Conservation (phyloP, 2,888 invertebrate genomes). For the Tipula vernalis region DNA sequence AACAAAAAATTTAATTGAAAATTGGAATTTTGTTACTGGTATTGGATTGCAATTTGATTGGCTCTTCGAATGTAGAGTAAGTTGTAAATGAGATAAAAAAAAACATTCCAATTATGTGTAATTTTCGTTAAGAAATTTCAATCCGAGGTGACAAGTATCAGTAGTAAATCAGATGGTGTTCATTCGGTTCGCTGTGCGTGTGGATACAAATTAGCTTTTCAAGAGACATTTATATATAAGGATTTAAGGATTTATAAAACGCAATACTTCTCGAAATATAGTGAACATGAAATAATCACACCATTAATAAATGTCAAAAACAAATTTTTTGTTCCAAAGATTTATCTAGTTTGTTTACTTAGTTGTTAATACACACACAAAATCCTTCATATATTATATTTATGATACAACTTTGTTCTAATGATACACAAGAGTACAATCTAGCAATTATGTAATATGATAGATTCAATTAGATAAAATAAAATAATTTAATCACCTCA, state of each 20-base stretch:
- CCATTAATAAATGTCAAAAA: neutral
- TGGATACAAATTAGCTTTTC: neutral
- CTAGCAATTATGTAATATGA: neutral
- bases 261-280: neutral
- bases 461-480: neutral
- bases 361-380: neutral
- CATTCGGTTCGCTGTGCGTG: too few species aligned
- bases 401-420: neutral
- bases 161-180: too few species aligned
- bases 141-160: too few species aligned
- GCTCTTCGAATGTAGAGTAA: neutral
- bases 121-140: neutral
- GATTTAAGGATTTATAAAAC: neutral
- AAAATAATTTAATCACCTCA: neutral
- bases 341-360: neutral
- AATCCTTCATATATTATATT: neutral
- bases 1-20: neutral
- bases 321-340: neutral
- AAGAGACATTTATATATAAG: neutral
- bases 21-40: neutral
- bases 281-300: neutral
- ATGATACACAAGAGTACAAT: neutral
- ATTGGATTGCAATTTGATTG: neutral
- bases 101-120: neutral
- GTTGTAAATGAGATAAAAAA: neutral